These are phyloP conservation scores for Microplitis demolitor DNA, from an alignment of 1,140 invertebrate species.

Conservation along the genomic window DNA sequence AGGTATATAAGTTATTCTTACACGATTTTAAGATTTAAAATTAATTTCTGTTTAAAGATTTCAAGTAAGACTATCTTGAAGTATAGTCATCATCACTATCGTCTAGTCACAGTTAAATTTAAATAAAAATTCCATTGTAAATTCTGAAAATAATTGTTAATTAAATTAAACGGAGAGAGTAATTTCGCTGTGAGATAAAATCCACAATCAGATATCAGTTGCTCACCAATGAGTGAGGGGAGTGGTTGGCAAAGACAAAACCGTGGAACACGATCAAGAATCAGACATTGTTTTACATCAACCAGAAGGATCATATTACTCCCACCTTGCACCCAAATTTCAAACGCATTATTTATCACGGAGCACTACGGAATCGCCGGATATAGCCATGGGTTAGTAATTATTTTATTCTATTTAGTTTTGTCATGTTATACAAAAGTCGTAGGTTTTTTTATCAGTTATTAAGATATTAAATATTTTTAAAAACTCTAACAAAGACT, in stretches of 20 bases:
- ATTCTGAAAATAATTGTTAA: neutral
- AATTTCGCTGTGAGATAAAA: conserved; percentile 24
- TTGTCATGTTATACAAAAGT: neutral
- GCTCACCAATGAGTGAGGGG: conserved; percentile 49
- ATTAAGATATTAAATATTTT: too few relatives aligned
- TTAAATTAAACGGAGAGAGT: neutral
- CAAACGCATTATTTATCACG: conserved; percentile 28
- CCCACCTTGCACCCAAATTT: conserved; percentile 8
- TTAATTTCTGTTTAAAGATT: too few relatives aligned
- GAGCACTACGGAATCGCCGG: conserved; percentile 31
- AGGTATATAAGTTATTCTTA: too few relatives aligned
- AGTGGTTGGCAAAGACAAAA: conserved; percentile 39
- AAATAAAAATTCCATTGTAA: too few relatives aligned
- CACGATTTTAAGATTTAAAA: too few relatives aligned
- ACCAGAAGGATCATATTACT: conserved; percentile 19
- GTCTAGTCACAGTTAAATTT: too few relatives aligned
- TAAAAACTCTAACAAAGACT: too few relatives aligned
- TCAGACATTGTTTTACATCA: conserved; percentile 38
- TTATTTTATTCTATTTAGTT: neutral
- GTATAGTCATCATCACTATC: too few relatives aligned
- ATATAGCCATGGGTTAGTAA: conserved; percentile 39
- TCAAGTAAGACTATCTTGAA: too few relatives aligned
- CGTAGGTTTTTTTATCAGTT: neutral
- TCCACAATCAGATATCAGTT: conserved; percentile 40
- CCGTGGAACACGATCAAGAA: conserved; percentile 42